These are phyloP conservation scores for Imbricaverruca yamaguchii DNA, from an alignment of 2,888 invertebrate genomes.

Conservation along the genomic window DNA sequence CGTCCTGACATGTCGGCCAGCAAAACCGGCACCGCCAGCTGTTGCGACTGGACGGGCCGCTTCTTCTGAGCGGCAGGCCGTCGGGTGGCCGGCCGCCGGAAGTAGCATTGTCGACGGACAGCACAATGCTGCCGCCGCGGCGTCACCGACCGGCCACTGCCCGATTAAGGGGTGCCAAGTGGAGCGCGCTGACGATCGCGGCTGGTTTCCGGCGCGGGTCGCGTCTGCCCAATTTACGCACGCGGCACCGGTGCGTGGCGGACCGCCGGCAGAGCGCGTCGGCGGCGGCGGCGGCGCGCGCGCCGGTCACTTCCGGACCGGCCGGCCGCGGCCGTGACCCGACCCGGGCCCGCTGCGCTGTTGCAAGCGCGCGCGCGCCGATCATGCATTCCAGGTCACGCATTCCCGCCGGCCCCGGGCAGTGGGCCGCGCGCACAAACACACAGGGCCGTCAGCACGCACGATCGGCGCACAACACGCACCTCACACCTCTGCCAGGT, in stretches of 20 bases:
- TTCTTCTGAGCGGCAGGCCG: not conserved
- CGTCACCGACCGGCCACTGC: not conserved
- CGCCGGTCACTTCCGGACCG: not conserved
- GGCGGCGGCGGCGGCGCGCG: not conserved
- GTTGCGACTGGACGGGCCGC: not conserved
- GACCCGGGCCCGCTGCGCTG: not conserved
- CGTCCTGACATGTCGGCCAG: too few relatives aligned
- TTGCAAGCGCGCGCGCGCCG: not conserved
- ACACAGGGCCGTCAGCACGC: too few relatives aligned
- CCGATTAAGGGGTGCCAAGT: not conserved
- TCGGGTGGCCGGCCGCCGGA: too few relatives aligned
- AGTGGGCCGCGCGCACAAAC: too few relatives aligned
- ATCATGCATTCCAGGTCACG: not conserved
- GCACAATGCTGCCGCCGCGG: not conserved
- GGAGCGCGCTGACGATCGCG: not conserved
- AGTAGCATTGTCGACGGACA: not conserved
- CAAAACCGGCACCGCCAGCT: not conserved
- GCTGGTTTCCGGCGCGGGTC: not conserved
- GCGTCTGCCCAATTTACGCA: not conserved
- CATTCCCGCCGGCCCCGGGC: not conserved
- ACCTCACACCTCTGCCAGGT: not conserved
- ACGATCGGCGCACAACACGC: too few relatives aligned
- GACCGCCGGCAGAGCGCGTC: too few relatives aligned
- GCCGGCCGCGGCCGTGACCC: not conserved
- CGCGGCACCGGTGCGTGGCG: too few relatives aligned